Evolutionary conservation across 2,797 vertebrate genomes (phyloP).

Genomic region (Mycteria americana): DNA sequence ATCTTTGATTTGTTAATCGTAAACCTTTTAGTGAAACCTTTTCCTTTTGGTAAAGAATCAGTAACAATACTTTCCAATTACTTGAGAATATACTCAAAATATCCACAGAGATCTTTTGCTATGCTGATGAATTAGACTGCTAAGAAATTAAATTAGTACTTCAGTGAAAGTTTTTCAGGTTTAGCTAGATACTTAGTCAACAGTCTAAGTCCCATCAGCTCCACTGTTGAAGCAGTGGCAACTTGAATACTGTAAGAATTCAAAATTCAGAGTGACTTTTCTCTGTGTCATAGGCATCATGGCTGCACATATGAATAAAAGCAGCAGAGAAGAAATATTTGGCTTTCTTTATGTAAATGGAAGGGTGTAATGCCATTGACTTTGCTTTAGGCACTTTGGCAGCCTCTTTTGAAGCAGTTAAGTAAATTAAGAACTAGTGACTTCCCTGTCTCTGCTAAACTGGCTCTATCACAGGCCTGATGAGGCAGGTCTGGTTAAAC

Average conservation of each 20-base stretch:
- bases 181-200: neutral
- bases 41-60: neutral
- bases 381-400: neutral
- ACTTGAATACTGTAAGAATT: neutral
- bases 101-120: neutral
- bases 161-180: neutral
- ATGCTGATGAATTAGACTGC: neutral
- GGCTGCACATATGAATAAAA: neutral
- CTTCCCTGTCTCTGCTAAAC: neutral
- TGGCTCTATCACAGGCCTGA: neutral
- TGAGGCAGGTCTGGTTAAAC: neutral
- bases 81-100: neutral
- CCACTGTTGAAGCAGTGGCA: neutral
- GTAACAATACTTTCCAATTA: neutral
- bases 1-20: neutral
- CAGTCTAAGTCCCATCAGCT: neutral
- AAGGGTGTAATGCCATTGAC: neutral
- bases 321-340: neutral
- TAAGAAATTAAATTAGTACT: neutral
- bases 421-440: neutral
- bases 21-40: neutral
- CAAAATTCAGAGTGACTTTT: neutral
- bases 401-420: neutral
- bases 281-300: neutral
- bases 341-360: neutral